Base-by-base conservation (phyloP, 1,140 invertebrate genomes). In the Bursaphelenchus mucronatus region DNA sequence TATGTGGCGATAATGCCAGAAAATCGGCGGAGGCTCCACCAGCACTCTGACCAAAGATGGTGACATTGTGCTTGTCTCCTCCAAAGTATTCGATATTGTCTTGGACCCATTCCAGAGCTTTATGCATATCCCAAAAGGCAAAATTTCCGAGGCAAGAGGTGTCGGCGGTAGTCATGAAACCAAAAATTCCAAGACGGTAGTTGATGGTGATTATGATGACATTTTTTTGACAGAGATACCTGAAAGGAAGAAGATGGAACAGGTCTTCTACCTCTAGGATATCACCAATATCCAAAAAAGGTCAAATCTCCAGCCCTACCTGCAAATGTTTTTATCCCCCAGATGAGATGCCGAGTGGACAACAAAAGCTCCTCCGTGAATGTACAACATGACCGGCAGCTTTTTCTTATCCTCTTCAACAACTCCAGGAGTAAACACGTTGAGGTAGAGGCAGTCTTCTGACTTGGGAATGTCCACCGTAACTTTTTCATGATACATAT, bases 351-450 rank as follows among this genome's bases (percentile, higher is more conserved):
- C 88, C 5, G 90, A 90, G 21, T 93, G 92, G 45, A 90, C 92
- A 81, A 92, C 92, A 83, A 94, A 97, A 3, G 92, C 92, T 43
- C 94, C 94, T 44, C 94, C 94, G 82, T 91, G 96, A 66, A 97
- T 89, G 91, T 92, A 96, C 41, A 96, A 87, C 88, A 96, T 88
- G 15, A 96, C 92, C 15, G 92, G 89, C 64, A 30, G 30, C 1
- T 30, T 30, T 5, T 1, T 30, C 30, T 30, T 30, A 1, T 67
- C 13, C 13, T 21, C 19, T 17, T 2, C 6, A 47, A 30, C 80
- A 85, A 84, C 86, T 43, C 44, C 68, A 4, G 88, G 87, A 5
- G 85, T 85, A 71, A 88, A 89, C 9, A 90, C 85, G 59, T 88
- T 88, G 0, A 90, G 75, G 61, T 86, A 86, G 0, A 90, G 82